These are phyloP conservation scores for Hoplodrina blanda DNA, from an alignment of 2,888 invertebrate genomes.

Conservation along the genomic window DNA sequence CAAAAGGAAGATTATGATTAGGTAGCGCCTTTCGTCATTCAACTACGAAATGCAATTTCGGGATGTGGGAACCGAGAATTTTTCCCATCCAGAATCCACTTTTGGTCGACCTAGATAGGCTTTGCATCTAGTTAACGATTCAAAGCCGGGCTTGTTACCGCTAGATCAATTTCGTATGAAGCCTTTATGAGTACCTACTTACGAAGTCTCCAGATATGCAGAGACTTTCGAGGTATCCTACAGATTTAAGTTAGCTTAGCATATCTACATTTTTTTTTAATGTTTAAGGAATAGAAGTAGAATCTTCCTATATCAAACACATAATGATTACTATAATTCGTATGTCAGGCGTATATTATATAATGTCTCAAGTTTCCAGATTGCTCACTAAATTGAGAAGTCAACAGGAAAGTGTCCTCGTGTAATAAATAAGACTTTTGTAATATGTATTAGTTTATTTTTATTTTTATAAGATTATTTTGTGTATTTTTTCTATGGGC, in stretches of 20 bases:
- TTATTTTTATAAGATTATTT: too few species aligned
- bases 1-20: too few species aligned
- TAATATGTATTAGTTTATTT: too few species aligned
- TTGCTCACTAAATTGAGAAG: too few species aligned
- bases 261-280: background rate
- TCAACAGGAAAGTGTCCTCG: too few species aligned
- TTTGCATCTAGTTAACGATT: slow-evolving; percentile 30
- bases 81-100: slow-evolving; percentile 25
- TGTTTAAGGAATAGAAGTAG: background rate
- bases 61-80: slow-evolving; percentile 6
- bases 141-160: slow-evolving; percentile 45
- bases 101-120: slow-evolving; percentile 25
- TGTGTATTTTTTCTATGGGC: too few species aligned
- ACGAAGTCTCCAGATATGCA: slow-evolving; percentile 7
- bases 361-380: too few species aligned
- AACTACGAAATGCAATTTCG: slow-evolving; percentile 26
- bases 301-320: background rate
- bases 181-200: background rate
- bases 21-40: background rate
- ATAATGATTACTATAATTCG: too few species aligned
- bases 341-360: too few species aligned
- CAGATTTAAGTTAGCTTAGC: background rate
- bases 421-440: too few species aligned
- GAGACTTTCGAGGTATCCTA: background rate
- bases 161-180: slow-evolving; percentile 30